phyloP scores from a whole-genome alignment of 2,797 vertebrate species.

The Sebastes taczanowskii region DNA sequence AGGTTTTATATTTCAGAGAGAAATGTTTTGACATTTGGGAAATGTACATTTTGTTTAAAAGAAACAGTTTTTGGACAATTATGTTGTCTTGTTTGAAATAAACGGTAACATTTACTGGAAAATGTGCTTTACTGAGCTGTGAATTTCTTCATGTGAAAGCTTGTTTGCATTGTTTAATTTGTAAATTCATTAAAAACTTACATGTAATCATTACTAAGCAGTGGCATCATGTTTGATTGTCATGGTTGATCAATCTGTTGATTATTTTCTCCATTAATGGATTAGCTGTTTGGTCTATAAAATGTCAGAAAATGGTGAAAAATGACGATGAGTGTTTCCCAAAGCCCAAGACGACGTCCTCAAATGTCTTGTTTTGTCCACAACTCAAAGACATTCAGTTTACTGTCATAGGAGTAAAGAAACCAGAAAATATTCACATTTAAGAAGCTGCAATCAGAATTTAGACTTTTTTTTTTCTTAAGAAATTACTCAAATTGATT shows the following conservation, averaged over 20 bases:
- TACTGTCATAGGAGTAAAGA: too few relatives aligned
- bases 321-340: too few relatives aligned
- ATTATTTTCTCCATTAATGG: too few relatives aligned
- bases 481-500: too few relatives aligned
- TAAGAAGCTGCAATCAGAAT: too few relatives aligned
- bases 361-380: too few relatives aligned
- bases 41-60: not conserved
- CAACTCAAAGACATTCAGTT: too few relatives aligned
- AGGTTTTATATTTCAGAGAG: constrained; percentile 33
- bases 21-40: constrained; percentile 10
- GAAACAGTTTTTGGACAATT: not conserved
- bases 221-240: not conserved
- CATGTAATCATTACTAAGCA: not conserved
- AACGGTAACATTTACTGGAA: not conserved
- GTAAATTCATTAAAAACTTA: not conserved
- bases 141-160: not conserved
- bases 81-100: constrained; percentile 2
- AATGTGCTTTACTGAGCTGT: not conserved
- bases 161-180: not conserved
- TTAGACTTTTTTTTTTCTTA: too few relatives aligned
- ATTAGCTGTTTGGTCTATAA: too few relatives aligned
- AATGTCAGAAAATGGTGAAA: not conserved
- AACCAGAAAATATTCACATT: too few relatives aligned
- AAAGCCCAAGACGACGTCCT: too few relatives aligned
- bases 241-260: too few relatives aligned